phyloP scores from a whole-genome alignment of 2,797 vertebrate species.

The Channa striata region DNA sequence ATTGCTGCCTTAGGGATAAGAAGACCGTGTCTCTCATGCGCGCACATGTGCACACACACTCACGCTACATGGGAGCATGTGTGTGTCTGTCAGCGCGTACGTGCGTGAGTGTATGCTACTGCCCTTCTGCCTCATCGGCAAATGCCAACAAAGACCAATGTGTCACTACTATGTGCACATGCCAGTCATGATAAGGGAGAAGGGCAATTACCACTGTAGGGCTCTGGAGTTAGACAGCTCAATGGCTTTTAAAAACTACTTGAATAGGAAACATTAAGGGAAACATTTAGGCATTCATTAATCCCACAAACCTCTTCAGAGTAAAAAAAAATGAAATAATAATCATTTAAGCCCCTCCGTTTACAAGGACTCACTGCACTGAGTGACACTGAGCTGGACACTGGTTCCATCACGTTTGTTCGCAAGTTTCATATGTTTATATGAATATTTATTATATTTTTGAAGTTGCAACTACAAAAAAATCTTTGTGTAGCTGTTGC shows the following conservation, averaged over 20 bases:
- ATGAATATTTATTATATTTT: too few species aligned
- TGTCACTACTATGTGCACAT: constrained; percentile 76
- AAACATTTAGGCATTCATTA: constrained; percentile 12
- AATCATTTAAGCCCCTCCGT: not conserved
- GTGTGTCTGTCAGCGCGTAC: constrained; percentile 12
- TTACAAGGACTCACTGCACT: not conserved
- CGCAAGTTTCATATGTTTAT: not conserved
- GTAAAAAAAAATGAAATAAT: too few species aligned
- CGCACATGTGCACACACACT: constrained; percentile 18
- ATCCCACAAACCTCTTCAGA: not conserved
- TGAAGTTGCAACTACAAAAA: not conserved
- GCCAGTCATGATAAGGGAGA: constrained; percentile 68
- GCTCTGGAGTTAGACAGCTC: constrained; percentile 50
- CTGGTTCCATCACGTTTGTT: not conserved
- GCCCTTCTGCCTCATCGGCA: constrained; percentile 66
- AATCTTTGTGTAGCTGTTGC: not conserved
- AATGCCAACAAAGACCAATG: constrained; percentile 78
- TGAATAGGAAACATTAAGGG: constrained; percentile 6
- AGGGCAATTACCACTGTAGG: constrained; percentile 62
- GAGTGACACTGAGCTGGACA: not conserved
- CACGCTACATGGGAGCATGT: not conserved
- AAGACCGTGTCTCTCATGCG: constrained; percentile 49
- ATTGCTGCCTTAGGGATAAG: constrained; percentile 62
- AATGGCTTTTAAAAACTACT: constrained; percentile 17
- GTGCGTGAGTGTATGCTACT: constrained; percentile 52